A percentile compares a stretch with the other conserved stretches of the same genome.
Evolutionary conservation across 2,797 vertebrate genomes (phyloP).

Genomic region (Morus bassanus): DNA sequence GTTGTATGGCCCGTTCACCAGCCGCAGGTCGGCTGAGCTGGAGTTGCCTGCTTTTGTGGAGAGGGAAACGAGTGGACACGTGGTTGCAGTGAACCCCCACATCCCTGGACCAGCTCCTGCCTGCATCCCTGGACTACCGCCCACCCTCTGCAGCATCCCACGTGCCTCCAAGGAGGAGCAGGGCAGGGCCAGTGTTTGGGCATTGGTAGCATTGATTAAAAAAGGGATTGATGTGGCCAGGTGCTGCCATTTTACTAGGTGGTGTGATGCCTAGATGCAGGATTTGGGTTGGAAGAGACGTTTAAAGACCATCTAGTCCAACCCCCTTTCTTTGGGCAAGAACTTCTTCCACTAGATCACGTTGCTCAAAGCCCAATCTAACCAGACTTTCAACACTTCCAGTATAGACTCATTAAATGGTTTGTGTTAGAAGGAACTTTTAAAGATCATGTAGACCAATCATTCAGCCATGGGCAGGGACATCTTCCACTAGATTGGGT

Average conservation of each 20-base stretch:
- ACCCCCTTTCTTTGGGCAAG: neutral
- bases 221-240: neutral
- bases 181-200: rapidly evolving
- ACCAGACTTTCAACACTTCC: neutral
- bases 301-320: neutral
- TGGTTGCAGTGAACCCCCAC: neutral
- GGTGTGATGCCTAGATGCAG: neutral
- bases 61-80: neutral
- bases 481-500: neutral
- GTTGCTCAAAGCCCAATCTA: neutral
- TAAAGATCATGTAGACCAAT: neutral
- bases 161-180: neutral
- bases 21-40: neutral
- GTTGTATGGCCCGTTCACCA: neutral
- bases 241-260: neutral
- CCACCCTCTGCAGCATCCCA: neutral
- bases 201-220: no score
- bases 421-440: neutral
- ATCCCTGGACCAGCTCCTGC: neutral
- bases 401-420: neutral
- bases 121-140: neutral
- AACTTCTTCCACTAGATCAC: neutral
- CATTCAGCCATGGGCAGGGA: neutral
- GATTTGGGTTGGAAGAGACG: neutral
- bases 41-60: neutral